These are phyloP conservation scores for Salarias fasciatus DNA, from an alignment of 2,797 vertebrate species.

Conservation along the genomic window DNA sequence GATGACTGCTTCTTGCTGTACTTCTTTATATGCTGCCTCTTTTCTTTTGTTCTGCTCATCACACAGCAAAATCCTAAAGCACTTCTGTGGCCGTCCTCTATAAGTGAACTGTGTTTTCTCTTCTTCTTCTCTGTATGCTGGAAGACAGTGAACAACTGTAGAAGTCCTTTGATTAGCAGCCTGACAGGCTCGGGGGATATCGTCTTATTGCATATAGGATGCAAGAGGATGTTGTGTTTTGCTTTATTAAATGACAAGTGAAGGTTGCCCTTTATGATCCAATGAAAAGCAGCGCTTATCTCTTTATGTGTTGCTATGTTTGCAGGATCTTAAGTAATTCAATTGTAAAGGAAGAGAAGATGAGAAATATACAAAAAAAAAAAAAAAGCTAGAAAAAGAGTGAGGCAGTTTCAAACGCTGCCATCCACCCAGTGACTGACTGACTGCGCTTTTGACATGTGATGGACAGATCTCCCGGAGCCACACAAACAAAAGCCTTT, in stretches of 20 bases:
- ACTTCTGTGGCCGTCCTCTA: neutral
- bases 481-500: conserved; percentile 22
- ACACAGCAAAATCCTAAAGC: neutral
- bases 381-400: too few relatives aligned
- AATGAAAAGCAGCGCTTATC: neutral
- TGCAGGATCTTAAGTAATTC: neutral
- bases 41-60: conserved; percentile 2
- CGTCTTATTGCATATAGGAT: neutral
- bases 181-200: conserved; percentile 1
- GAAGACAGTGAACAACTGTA: conserved; percentile 1
- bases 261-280: conserved; percentile 3
- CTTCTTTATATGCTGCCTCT: neutral
- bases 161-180: conserved; percentile 9
- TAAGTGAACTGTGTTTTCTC: neutral
- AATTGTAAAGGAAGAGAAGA: neutral
- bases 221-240: neutral
- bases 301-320: neutral
- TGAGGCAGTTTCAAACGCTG: conserved; percentile 7
- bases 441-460: conserved; percentile 21
- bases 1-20: neutral
- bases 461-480: conserved; percentile 30
- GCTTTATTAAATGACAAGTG: conserved; percentile 18
- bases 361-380: too few relatives aligned
- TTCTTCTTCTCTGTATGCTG: neutral
- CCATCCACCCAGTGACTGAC: conserved; percentile 1